Evolutionary conservation across 2,113 vertebrate species (phyloP).

Genomic region (Plectropomus leopardus): DNA sequence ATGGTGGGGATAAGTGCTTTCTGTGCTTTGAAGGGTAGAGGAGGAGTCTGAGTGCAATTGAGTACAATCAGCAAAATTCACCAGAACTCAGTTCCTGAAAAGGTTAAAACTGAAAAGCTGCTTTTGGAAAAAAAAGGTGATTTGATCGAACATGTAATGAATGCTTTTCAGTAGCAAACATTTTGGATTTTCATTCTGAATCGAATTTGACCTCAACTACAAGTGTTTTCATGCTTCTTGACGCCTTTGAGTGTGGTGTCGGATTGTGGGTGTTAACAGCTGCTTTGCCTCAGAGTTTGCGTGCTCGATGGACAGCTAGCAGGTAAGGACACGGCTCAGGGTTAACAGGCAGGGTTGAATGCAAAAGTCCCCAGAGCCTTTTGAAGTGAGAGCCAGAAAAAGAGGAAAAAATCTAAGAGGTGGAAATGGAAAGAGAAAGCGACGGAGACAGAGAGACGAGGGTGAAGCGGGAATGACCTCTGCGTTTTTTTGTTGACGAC

Average conservation of each 20-base stretch:
- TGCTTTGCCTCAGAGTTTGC: conserved; percentile 14
- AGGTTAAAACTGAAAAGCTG: conserved; percentile 36
- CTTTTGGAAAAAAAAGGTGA: conserved; percentile 23
- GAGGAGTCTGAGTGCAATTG: conserved; percentile 35
- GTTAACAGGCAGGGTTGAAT: conserved; percentile 56
- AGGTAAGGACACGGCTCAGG: conserved; percentile 54
- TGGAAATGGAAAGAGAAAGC: conserved; percentile 54
- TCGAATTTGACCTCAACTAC: neutral
- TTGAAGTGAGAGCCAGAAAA: conserved; percentile 23
- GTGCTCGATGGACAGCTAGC: neutral
- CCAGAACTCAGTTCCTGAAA: conserved; percentile 31
- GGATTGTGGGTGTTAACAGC: conserved; percentile 3
- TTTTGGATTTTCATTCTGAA: neutral
- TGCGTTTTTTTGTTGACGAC: conserved; percentile 65
- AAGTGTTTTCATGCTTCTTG: neutral
- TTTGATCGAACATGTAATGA: neutral
- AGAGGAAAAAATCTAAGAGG: conserved; percentile 20
- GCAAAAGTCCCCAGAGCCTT: conserved; percentile 46
- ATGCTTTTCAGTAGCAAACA: neutral
- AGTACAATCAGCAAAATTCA: conserved; percentile 32
- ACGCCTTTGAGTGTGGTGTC: neutral
- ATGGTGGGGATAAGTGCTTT: conserved; percentile 50
- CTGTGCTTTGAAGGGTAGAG: conserved; percentile 37
- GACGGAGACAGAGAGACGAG: conserved; percentile 23
- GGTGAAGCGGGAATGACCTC: conserved; percentile 61